These are phyloP conservation scores for Rapana venosa DNA, from an alignment of 2,888 invertebrate genomes.

Conservation along the genomic window DNA sequence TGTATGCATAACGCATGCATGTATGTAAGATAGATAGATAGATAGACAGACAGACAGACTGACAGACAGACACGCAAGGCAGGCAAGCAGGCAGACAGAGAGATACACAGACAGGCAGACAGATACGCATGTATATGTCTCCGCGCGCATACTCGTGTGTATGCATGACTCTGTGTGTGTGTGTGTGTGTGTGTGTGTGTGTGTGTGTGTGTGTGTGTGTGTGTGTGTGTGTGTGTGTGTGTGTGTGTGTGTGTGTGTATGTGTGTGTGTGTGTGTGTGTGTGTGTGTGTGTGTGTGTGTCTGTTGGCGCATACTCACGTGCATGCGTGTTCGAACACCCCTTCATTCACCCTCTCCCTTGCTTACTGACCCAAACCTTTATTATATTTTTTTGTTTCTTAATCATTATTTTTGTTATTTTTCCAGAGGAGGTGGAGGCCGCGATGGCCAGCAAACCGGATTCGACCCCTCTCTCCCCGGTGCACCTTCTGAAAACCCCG, in stretches of 20 bases:
- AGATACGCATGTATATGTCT: background rate
- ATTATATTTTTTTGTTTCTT: too few species aligned
- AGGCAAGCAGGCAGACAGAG: background rate
- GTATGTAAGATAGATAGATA: too few species aligned
- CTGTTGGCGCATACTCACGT: background rate
- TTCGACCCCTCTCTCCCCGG: background rate
- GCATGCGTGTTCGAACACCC: background rate
- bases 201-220: background rate
- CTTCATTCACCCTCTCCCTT: background rate
- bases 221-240: too few species aligned
- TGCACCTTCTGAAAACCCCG: background rate
- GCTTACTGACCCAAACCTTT: background rate
- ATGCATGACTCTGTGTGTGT: background rate
- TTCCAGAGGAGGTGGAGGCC: background rate
- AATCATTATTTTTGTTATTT: background rate
- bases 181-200: constrained; percentile 17
- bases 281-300: background rate
- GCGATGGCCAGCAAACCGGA: constrained; percentile 1
- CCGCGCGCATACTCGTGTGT: background rate
- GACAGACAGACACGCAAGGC: background rate
- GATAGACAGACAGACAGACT: too few species aligned
- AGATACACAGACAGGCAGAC: background rate
- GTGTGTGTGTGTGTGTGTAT: background rate
- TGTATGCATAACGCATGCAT: background rate
- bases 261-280: background rate